These are phyloP conservation scores for Empis stercorea DNA, from an alignment of 2,888 invertebrate genomes.

Conservation along the genomic window DNA sequence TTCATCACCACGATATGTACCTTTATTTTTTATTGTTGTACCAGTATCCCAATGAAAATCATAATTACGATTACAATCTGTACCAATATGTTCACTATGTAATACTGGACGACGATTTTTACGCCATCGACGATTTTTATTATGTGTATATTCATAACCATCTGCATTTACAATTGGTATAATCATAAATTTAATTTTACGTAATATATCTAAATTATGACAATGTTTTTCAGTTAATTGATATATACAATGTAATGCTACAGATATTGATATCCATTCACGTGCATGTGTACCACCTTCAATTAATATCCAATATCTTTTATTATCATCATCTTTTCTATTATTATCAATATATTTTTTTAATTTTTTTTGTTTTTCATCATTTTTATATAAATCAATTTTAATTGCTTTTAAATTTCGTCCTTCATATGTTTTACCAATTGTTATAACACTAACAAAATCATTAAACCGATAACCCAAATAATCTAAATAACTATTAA, in stretches of 20 bases:
- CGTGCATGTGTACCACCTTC: conserved; percentile 44
- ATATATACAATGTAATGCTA: conserved; percentile 45
- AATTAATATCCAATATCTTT: conserved; percentile 27
- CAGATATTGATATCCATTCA: conserved; percentile 53
- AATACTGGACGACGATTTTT: conserved; percentile 40
- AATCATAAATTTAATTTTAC: conserved; percentile 50
- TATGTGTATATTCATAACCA: conserved; percentile 52
- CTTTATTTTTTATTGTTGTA: conserved; percentile 18
- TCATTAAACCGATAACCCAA: conserved; percentile 21
- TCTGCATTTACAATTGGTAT: conserved; percentile 58
- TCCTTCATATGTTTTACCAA: conserved; percentile 28
- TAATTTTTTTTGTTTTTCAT: background rate
- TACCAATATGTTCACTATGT: conserved; percentile 39
- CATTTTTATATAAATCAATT: conserved; percentile 26
- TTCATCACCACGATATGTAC: conserved; percentile 29
- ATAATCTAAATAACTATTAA: conserved; percentile 30
- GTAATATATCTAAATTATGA: conserved; percentile 37
- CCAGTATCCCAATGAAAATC: conserved; percentile 43
- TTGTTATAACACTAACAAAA: conserved; percentile 24
- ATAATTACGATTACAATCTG: conserved; percentile 55
- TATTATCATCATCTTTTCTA: background rate
- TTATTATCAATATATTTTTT: background rate
- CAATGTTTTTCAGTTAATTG: conserved; percentile 41
- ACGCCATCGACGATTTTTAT: conserved; percentile 44
- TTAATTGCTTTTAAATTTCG: conserved; percentile 27